A percentile compares a stretch with the other conserved stretches of the same genome.
phyloP scores from a whole-genome alignment of 1,140 invertebrate genomes.

The Pissodes strobi region DNA sequence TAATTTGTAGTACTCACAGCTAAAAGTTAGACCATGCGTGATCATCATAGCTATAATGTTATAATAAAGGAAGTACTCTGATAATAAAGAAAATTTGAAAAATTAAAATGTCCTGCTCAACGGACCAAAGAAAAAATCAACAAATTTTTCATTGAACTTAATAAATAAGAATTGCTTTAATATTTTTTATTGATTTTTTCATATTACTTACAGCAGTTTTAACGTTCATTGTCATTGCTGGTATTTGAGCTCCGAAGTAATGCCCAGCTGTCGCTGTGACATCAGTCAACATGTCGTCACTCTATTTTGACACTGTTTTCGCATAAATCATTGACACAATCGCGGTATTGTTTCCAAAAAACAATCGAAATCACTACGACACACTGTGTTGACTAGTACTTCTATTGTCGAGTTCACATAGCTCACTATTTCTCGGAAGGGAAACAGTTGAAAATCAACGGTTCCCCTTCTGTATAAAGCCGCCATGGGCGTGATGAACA shows the following conservation, averaged over 20 bases:
- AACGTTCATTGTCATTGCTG: slow-evolving; percentile 62
- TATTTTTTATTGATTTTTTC: no score
- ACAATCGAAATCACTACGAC: slow-evolving; percentile 39
- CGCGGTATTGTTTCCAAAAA: slow-evolving; percentile 23
- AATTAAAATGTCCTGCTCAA: no score
- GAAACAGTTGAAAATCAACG: slow-evolving; percentile 53
- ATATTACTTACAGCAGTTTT: slow-evolving; percentile 55
- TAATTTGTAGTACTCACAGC: no score
- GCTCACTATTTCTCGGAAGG: slow-evolving; percentile 55
- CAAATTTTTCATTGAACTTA: no score
- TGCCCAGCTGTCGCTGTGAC: slow-evolving; percentile 63
- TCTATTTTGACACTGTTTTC: slow-evolving; percentile 15
- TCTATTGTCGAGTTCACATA: slow-evolving; percentile 55
- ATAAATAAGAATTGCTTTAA: no score
- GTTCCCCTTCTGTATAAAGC: slow-evolving; percentile 50
- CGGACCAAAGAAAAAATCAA: no score
- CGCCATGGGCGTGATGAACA: slow-evolving; percentile 32
- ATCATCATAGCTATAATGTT: no score
- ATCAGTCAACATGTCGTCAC: slow-evolving; percentile 59
- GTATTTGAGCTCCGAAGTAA: slow-evolving; percentile 62
- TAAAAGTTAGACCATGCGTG: no score
- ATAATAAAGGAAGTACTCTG: no score
- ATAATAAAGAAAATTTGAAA: no score
- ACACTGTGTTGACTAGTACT: slow-evolving; percentile 43
- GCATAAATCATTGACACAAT: slow-evolving; percentile 32